A percentile compares a stretch with the other conserved stretches of the same genome.
Evolutionary conservation across 2,113 vertebrate genomes (phyloP).

Genomic region (Sinocyclocheilus anophthalmus): DNA sequence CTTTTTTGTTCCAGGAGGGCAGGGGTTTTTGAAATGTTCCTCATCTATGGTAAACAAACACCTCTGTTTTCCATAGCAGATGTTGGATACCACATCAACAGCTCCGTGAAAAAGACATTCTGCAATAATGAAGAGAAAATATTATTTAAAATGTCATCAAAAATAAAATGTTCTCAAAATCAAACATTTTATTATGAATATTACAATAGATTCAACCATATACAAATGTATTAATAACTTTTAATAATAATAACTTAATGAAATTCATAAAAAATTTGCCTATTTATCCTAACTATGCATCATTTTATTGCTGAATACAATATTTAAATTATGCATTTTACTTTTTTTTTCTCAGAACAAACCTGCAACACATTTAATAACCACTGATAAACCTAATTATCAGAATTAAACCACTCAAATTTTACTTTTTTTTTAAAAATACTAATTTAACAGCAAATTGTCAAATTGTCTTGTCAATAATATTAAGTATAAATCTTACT

Average conservation of each 20-base stretch:
- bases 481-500: background rate
- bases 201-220: too few species aligned
- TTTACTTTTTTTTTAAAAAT: too few species aligned
- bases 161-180: background rate
- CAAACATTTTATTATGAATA: too few species aligned
- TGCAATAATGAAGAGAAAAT: slow-evolving; percentile 66
- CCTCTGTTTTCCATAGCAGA: slow-evolving; percentile 88
- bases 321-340: background rate
- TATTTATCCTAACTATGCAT: background rate
- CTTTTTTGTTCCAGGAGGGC: slow-evolving; percentile 88
- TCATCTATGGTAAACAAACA: slow-evolving; percentile 82
- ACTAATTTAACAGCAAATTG: too few species aligned
- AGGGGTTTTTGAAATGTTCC: slow-evolving; percentile 86
- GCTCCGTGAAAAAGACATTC: slow-evolving; percentile 89
- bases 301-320: background rate
- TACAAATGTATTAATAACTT: too few species aligned
- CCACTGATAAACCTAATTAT: too few species aligned
- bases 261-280: too few species aligned
- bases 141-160: background rate
- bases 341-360: too few species aligned
- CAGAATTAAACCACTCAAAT: too few species aligned
- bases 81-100: slow-evolving; percentile 80
- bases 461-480: too few species aligned
- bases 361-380: too few species aligned
- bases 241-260: too few species aligned